phyloP scores from a whole-genome alignment of 2,888 invertebrate genomes.

The Didymodactylos carnosus region DNA sequence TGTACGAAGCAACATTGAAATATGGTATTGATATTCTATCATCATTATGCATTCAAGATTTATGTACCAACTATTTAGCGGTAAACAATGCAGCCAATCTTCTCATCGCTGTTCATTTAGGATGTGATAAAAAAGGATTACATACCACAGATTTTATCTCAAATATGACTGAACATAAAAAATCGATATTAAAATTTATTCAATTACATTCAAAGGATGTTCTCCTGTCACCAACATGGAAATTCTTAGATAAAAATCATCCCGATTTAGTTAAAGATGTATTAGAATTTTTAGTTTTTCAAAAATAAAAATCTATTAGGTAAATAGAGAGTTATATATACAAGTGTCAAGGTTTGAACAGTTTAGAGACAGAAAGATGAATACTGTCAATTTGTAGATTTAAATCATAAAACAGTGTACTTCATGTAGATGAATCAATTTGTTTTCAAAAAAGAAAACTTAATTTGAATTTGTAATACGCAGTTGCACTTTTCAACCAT shows the following conservation, averaged over 20 bases:
- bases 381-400: no score
- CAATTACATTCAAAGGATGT: background rate
- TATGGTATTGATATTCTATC: background rate
- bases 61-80: background rate
- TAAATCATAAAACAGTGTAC: no score
- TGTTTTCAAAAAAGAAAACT: no score
- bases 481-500: no score
- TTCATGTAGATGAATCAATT: no score
- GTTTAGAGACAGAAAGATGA: no score
- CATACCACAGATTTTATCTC: background rate
- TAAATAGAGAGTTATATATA: no score
- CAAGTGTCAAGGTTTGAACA: no score
- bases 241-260: background rate
- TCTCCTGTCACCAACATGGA: background rate
- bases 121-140: background rate
- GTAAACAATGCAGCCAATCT: background rate
- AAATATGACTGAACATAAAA: background rate
- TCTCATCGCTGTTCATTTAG: background rate
- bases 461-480: no score
- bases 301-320: no score
- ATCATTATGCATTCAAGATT: background rate
- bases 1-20: background rate
- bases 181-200: background rate
- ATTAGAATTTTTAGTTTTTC: background rate
- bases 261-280: background rate